Evolutionary conservation across 2,888 invertebrate species (phyloP).

Genomic region (Panzeria rudis): DNA sequence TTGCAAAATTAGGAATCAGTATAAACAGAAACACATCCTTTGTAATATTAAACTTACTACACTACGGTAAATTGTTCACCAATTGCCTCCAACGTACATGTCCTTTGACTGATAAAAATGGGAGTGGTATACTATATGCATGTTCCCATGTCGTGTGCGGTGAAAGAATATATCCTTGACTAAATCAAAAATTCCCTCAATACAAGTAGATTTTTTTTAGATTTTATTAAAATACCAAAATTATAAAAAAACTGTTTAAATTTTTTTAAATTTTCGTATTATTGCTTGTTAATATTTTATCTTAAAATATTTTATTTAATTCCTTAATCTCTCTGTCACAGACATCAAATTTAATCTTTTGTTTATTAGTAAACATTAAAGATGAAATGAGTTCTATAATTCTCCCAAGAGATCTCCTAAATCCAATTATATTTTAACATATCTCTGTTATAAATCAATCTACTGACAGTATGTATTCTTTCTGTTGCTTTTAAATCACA

Average conservation of each 20-base stretch:
- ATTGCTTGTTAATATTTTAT: background rate
- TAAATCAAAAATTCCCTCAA: too few relatives aligned
- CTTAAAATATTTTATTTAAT: background rate
- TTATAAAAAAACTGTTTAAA: background rate
- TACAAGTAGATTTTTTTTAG: too few relatives aligned
- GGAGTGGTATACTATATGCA: too few relatives aligned
- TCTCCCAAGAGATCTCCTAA: constrained; percentile 52
- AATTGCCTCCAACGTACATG: too few relatives aligned
- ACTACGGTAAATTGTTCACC: too few relatives aligned
- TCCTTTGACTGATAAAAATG: too few relatives aligned
- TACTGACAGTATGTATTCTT: constrained; percentile 36
- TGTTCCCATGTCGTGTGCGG: too few relatives aligned
- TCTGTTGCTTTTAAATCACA: constrained; percentile 37
- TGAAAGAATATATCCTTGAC: too few relatives aligned
- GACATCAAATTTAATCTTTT: constrained; percentile 26
- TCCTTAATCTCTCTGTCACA: constrained; percentile 18
- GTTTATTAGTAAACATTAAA: constrained; percentile 26
- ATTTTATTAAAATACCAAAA: background rate
- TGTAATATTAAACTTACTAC: too few relatives aligned
- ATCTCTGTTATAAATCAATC: constrained; percentile 67
- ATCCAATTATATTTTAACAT: constrained; percentile 64
- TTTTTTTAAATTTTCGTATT: too few relatives aligned
- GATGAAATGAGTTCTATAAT: constrained; percentile 27
- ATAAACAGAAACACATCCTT: too few relatives aligned
- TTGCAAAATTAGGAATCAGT: too few relatives aligned